A percentile compares a stretch with the other conserved stretches of the same genome.
phyloP scores from a whole-genome alignment of 2,113 vertebrate species.

The Gymnorhina tibicen region DNA sequence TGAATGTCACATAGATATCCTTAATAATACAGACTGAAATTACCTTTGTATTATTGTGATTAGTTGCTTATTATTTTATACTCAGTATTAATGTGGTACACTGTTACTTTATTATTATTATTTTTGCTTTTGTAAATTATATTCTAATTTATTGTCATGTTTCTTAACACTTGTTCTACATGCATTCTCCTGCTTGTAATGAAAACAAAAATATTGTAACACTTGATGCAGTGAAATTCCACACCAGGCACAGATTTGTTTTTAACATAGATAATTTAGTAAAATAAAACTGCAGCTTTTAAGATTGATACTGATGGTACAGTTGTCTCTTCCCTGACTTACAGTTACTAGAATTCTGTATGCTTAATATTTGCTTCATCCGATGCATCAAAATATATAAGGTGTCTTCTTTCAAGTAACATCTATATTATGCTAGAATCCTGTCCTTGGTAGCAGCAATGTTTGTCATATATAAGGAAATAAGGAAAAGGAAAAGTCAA shows the following conservation, averaged over 20 bases:
- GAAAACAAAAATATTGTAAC: constrained; percentile 84
- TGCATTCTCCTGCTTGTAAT: constrained; percentile 88
- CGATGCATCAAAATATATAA: background rate
- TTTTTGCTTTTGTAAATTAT: constrained; percentile 97
- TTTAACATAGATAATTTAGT: constrained; percentile 86
- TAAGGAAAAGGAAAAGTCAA: background rate
- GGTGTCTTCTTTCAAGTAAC: background rate
- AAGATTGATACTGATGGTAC: constrained; percentile 64
- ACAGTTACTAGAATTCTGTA: constrained; percentile 7
- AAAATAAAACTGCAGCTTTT: constrained; percentile 90
- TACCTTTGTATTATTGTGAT: constrained; percentile 88
- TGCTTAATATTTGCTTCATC: background rate
- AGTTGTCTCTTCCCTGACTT: constrained; percentile 65
- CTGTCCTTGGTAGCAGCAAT: background rate
- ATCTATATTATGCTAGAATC: background rate
- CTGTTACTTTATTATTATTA: constrained; percentile 88
- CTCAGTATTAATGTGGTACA: constrained; percentile 98
- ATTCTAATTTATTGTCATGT: constrained; percentile 99
- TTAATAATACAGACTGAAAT: constrained; percentile 85
- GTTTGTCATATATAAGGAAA: constrained; percentile 15
- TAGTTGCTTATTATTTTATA: constrained; percentile 98
- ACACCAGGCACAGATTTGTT: constrained; percentile 82
- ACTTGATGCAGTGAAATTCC: constrained; percentile 88
- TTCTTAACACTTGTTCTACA: constrained; percentile 89
- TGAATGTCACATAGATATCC: constrained; percentile 92